Evolutionary conservation across 2,797 vertebrate species (phyloP).

Genomic region (Squalus acanthias): DNA sequence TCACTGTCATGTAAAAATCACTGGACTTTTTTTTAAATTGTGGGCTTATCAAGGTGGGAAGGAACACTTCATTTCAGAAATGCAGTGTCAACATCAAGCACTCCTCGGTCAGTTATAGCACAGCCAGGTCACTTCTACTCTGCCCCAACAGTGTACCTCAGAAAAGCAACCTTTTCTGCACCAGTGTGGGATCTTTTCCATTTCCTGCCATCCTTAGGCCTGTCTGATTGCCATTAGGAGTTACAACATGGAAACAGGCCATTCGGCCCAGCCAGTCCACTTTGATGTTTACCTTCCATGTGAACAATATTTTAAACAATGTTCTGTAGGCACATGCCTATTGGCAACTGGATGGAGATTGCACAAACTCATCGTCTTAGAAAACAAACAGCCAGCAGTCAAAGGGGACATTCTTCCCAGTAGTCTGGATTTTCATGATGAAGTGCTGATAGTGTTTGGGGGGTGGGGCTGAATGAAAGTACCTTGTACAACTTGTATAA

Average conservation of each 20-base stretch:
- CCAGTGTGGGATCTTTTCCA: background rate
- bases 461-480: background rate
- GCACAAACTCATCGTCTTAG: background rate
- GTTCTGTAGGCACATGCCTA: background rate
- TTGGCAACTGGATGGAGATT: background rate
- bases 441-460: background rate
- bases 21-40: background rate
- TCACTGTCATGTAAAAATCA: background rate
- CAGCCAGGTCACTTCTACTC: background rate
- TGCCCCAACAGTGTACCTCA: background rate
- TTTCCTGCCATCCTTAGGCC: too few species aligned
- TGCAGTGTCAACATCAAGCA: background rate
- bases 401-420: background rate
- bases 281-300: too few species aligned
- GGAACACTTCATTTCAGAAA: background rate
- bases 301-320: too few species aligned
- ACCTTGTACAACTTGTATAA: background rate
- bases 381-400: background rate
- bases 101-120: background rate
- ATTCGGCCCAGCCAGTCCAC: too few species aligned
- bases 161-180: background rate
- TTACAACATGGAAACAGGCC: too few species aligned
- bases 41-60: background rate
- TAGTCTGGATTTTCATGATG: background rate
- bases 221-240: too few species aligned